Conservation (phyloP, 2,113 vertebrate species). For the Muntiacus reevesi region DNA sequence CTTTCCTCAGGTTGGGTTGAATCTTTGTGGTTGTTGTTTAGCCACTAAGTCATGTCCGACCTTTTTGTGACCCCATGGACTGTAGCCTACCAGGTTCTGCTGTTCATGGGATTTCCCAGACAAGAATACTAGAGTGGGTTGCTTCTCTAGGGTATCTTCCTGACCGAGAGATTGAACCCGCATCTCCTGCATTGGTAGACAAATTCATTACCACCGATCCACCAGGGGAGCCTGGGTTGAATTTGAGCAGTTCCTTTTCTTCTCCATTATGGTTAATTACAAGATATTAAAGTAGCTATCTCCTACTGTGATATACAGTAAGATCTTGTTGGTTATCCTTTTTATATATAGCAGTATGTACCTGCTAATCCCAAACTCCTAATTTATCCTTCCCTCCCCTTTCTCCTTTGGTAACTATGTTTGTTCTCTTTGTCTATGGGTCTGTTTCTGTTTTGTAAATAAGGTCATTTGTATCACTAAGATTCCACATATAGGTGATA, state of each 20-base stretch:
- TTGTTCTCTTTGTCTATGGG: background rate
- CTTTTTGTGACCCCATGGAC: background rate
- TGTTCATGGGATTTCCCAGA: background rate
- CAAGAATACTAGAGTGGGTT: background rate
- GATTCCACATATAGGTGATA: background rate
- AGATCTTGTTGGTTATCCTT: background rate
- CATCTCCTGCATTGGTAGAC: background rate
- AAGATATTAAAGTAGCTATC: background rate
- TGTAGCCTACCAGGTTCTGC: background rate
- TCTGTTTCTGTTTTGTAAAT: background rate
- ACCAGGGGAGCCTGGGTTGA: background rate
- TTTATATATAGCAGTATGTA: background rate
- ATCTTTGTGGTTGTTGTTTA: background rate
- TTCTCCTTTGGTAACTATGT: background rate
- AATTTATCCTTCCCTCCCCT: background rate
- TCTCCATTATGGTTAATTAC: background rate
- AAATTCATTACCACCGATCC: background rate
- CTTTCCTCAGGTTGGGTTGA: background rate
- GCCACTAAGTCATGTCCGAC: background rate
- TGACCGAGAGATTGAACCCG: background rate
- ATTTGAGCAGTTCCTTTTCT: background rate
- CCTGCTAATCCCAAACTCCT: background rate
- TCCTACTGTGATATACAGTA: background rate
- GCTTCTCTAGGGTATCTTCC: background rate
- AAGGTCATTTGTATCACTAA: background rate